A percentile compares a stretch with the other conserved stretches of the same genome.
These are phyloP conservation scores for Acrossocheilus wenchowensis DNA, from an alignment of 2,797 vertebrate species.

Conservation along the genomic window DNA sequence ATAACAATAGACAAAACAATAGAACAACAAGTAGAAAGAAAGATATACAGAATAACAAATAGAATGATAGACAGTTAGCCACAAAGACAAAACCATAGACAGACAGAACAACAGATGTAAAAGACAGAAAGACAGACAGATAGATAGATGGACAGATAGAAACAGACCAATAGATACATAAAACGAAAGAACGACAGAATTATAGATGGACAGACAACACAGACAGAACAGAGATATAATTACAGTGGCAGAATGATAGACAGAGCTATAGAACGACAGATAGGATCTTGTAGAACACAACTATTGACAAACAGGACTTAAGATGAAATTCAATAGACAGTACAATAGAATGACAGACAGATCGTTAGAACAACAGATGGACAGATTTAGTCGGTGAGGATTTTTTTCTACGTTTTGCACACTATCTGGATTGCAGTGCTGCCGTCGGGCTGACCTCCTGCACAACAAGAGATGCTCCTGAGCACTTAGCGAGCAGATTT, in stretches of 20 bases:
- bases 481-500: conserved; percentile 43
- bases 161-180: background rate
- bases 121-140: background rate
- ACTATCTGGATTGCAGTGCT: background rate
- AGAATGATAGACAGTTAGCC: no score
- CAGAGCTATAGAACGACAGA: background rate
- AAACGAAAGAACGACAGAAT: no score
- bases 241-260: no score
- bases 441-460: background rate
- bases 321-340: background rate
- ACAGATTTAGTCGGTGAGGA: background rate
- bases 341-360: background rate
- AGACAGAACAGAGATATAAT: no score
- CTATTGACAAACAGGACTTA: background rate
- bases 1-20: background rate
- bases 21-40: background rate
- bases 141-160: background rate
- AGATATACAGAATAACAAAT: no score
- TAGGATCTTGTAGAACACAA: background rate
- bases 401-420: background rate
- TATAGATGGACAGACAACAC: no score
- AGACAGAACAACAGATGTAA: background rate
- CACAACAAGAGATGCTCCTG: background rate
- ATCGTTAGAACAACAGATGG: background rate
- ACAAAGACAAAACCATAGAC: no score